Evolutionary conservation across 2,888 invertebrate genomes (phyloP).

Genomic region (Biston stratarius): DNA sequence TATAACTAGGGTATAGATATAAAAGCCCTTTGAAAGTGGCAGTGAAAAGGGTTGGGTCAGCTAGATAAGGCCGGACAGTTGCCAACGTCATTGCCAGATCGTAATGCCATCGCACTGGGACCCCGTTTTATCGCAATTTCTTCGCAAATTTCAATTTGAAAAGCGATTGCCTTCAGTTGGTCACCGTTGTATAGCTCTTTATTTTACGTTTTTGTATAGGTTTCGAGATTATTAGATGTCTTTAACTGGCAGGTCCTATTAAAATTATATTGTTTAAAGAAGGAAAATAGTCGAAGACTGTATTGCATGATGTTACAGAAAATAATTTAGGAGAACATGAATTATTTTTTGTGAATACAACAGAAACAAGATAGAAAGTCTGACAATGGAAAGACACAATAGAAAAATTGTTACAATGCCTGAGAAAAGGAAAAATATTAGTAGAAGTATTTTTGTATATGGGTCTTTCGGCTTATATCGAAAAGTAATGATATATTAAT

Average conservation of each 20-base stretch:
- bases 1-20: conserved; percentile 53
- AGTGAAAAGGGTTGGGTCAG: conserved; percentile 81
- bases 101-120: conserved; percentile 69
- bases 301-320: conserved; percentile 25
- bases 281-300: conserved; percentile 6
- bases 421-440: conserved; percentile 28
- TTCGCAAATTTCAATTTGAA: conserved; percentile 74
- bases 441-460: conserved; percentile 29
- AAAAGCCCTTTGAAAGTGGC: conserved; percentile 59
- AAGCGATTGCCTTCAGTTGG: conserved; percentile 53
- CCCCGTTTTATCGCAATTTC: conserved; percentile 72
- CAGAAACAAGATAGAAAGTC: conserved; percentile 31
- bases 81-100: conserved; percentile 76
- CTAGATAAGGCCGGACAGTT: conserved; percentile 78
- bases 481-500: conserved; percentile 24
- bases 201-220: conserved; percentile 35
- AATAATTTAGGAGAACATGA: conserved; percentile 24
- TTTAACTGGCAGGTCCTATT: conserved; percentile 11
- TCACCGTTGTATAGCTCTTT: conserved; percentile 27
- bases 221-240: conserved; percentile 33
- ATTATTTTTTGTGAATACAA: conserved; percentile 27
- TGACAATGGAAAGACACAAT: conserved; percentile 26
- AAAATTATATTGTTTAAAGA: conserved; percentile 5
- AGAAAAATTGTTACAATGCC: conserved; percentile 30
- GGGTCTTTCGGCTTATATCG: conserved; percentile 18